Percentiles rank a stretch among this genome's conserved stretches.
phyloP scores from a whole-genome alignment of 2,888 invertebrate species.

The Mechanitis mazaeus region DNA sequence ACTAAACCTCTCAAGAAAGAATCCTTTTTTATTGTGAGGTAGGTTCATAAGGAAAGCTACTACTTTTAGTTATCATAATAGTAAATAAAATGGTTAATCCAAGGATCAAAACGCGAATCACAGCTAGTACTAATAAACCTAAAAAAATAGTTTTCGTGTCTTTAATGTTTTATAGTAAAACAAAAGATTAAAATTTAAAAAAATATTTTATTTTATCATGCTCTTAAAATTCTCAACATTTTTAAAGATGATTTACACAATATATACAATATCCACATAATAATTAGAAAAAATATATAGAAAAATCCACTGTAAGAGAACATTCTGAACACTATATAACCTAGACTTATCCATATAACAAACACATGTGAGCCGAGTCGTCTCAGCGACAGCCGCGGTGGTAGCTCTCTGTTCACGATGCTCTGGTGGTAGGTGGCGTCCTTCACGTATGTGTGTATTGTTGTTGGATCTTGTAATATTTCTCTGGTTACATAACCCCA shows the following conservation, averaged over 20 bases:
- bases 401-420: constrained; percentile 75
- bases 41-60: too few species aligned
- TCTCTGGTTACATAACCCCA: constrained; percentile 79
- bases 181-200: constrained; percentile 21
- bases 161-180: constrained; percentile 7
- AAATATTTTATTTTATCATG: constrained; percentile 26
- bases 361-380: constrained; percentile 80
- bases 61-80: too few species aligned
- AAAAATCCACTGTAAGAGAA: constrained; percentile 72
- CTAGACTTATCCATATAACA: constrained; percentile 71
- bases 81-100: too few species aligned
- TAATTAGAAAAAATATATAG: constrained; percentile 63
- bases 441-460: constrained; percentile 79
- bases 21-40: too few species aligned
- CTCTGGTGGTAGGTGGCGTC: constrained; percentile 74
- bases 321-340: constrained; percentile 70
- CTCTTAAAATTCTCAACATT: constrained; percentile 48
- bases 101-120: too few species aligned
- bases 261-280: constrained; percentile 68
- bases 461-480: constrained; percentile 78
- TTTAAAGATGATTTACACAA: constrained; percentile 66
- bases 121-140: too few species aligned
- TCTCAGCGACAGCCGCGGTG: constrained; percentile 82
- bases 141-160: not conserved
- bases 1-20: too few species aligned